Percentiles rank a stretch among this genome's conserved stretches.
phyloP scores from a whole-genome alignment of 1,140 invertebrate species.

The Cylas formicarius region DNA sequence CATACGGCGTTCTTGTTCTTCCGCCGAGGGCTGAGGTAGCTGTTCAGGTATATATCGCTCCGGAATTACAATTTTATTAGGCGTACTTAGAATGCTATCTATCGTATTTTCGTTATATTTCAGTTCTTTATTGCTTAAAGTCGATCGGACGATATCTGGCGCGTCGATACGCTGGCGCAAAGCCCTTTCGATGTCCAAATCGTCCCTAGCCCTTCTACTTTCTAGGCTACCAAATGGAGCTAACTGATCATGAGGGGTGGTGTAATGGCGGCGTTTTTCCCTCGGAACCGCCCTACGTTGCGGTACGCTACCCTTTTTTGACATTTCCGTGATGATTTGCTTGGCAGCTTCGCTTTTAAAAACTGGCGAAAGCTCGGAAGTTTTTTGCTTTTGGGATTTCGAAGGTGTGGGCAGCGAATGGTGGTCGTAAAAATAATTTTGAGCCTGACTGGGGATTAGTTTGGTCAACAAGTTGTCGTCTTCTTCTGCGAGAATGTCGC shows the following conservation, averaged over 20 bases:
- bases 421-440: conserved; percentile 16
- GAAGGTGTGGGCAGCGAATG: conserved; percentile 17
- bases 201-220: conserved; percentile 60
- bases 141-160: conserved; percentile 79
- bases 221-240: conserved; percentile 32
- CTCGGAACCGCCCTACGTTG: conserved; percentile 58
- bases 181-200: conserved; percentile 78
- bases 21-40: conserved; percentile 69
- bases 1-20: conserved; percentile 71
- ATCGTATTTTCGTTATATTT: conserved; percentile 72
- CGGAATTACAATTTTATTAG: conserved; percentile 85
- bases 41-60: conserved; percentile 87
- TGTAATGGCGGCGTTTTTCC: conserved; percentile 79
- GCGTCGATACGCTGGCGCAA: conserved; percentile 61
- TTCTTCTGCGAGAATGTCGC: conserved; percentile 36
- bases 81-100: conserved; percentile 74
- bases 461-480: conserved; percentile 31
- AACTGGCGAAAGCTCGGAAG: conserved; percentile 50
- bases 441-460: conserved; percentile 18
- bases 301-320: conserved; percentile 43
- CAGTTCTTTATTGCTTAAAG: conserved; percentile 55
- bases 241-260: conserved; percentile 60
- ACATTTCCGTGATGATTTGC: conserved; percentile 78
- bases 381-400: conserved; percentile 26
- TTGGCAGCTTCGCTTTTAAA: conserved; percentile 79